phyloP scores from a whole-genome alignment of 2,888 invertebrate genomes.

The Nomada fabriciana region DNA sequence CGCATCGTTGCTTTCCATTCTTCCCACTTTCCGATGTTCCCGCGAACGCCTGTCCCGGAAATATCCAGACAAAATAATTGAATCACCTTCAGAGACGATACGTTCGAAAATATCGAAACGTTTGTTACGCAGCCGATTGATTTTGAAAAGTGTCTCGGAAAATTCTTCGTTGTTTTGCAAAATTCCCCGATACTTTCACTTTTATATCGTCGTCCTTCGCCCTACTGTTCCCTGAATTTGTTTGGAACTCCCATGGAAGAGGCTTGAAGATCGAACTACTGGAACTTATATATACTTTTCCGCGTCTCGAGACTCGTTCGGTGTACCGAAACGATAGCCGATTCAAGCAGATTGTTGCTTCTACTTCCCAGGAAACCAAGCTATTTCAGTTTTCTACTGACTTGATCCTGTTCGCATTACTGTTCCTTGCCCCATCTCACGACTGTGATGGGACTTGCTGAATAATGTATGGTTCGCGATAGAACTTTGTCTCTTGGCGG shows the following conservation, averaged over 20 bases:
- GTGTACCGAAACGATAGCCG: slow-evolving; percentile 26
- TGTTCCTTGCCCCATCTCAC: slow-evolving; percentile 9
- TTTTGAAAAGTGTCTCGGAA: background rate
- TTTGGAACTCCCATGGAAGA: background rate
- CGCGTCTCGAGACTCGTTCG: background rate
- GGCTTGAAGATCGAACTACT: slow-evolving; percentile 3
- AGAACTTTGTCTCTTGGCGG: slow-evolving; percentile 51
- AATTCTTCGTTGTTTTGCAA: background rate
- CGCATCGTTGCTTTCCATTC: background rate
- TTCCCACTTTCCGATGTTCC: background rate
- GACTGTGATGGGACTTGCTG: slow-evolving; percentile 39
- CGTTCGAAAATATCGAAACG: background rate
- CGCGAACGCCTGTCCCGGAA: background rate
- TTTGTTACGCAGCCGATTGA: background rate
- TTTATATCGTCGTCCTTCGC: background rate
- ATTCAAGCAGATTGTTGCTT: slow-evolving; percentile 53
- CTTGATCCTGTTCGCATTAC: background rate
- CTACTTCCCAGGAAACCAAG: slow-evolving; percentile 35
- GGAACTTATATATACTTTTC: slow-evolving; percentile 25
- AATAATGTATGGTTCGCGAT: slow-evolving; percentile 65
- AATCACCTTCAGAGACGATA: background rate
- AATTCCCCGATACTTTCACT: background rate
- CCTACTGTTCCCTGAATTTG: background rate
- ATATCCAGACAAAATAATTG: slow-evolving; percentile 15
- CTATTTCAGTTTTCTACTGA: slow-evolving; percentile 17